Conservation (phyloP, 2,888 invertebrate species). For the Acanthosoma haemorrhoidale region DNA sequence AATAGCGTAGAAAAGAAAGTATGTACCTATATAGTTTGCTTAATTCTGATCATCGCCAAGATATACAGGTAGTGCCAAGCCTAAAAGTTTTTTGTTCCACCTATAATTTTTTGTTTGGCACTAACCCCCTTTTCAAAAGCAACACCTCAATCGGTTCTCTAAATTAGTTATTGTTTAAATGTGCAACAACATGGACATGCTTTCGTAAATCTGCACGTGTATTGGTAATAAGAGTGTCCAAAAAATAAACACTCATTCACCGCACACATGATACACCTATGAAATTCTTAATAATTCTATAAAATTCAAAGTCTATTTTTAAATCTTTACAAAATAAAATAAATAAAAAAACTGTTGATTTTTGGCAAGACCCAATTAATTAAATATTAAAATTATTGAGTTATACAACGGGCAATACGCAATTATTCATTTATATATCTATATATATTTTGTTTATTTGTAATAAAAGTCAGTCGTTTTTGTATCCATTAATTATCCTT, state of each 20-base stretch:
- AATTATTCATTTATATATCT: slow-evolving; percentile 39
- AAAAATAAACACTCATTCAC: slow-evolving; percentile 39
- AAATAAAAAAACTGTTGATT: slow-evolving; percentile 40
- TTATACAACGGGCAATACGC: slow-evolving; percentile 40
- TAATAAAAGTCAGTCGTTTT: slow-evolving; percentile 42
- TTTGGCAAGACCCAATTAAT: slow-evolving; percentile 42
- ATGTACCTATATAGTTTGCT: too few species aligned
- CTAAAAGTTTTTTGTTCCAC: too few species aligned
- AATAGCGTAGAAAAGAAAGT: too few species aligned
- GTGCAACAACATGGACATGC: slow-evolving; percentile 23
- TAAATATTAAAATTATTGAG: slow-evolving; percentile 41
- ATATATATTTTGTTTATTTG: slow-evolving; percentile 29
- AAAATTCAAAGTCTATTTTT: slow-evolving; percentile 41
- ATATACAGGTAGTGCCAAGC: too few species aligned
- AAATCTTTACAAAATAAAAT: background rate
- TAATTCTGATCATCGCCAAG: too few species aligned
- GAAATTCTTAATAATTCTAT: slow-evolving; percentile 37
- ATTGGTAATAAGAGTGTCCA: slow-evolving; percentile 32
- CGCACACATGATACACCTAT: slow-evolving; percentile 38
- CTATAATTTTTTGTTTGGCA: too few species aligned
- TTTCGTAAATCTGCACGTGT: slow-evolving; percentile 20
- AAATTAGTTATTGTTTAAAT: background rate
- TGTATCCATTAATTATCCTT: slow-evolving; percentile 19
- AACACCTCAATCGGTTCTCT: too few species aligned
- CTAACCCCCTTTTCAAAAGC: too few species aligned